These are phyloP conservation scores for Akabosia matsudoensis DNA, from an alignment of 1,140 invertebrate species.

Conservation along the genomic window DNA sequence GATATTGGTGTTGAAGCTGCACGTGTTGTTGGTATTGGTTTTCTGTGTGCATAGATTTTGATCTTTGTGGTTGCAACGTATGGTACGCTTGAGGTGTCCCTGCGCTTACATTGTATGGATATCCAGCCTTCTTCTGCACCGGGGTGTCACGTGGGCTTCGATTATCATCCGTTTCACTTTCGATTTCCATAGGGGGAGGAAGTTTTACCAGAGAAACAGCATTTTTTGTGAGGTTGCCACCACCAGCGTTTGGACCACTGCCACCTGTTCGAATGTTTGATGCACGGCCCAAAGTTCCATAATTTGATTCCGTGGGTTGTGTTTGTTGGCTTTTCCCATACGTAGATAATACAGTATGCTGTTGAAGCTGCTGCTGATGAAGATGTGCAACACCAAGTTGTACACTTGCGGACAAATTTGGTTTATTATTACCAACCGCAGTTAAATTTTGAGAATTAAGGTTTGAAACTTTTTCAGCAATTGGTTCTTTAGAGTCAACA, in stretches of 20 bases:
- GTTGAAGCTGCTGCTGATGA: slow-evolving; percentile 52
- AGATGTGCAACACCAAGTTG: slow-evolving; percentile 14
- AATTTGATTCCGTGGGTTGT: slow-evolving; percentile 14
- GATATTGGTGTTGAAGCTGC: slow-evolving; percentile 29
- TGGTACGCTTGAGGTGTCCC: slow-evolving; percentile 38
- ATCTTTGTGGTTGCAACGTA: slow-evolving; percentile 45
- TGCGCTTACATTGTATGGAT: not conserved
- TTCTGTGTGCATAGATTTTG: slow-evolving; percentile 37
- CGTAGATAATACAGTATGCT: not conserved
- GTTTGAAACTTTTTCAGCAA: not conserved
- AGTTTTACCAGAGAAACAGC: slow-evolving; percentile 73
- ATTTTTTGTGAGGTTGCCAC: slow-evolving; percentile 58
- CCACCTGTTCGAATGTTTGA: slow-evolving; percentile 16
- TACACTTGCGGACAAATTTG: slow-evolving; percentile 33
- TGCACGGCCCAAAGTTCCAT: slow-evolving; percentile 34
- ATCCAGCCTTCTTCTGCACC: slow-evolving; percentile 29
- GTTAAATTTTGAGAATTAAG: slow-evolving; percentile 50
- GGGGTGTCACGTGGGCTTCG: slow-evolving; percentile 40
- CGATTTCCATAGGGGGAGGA: slow-evolving; percentile 74
- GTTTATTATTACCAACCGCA: slow-evolving; percentile 49
- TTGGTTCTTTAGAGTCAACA: slow-evolving; percentile 26
- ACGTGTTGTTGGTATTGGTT: slow-evolving; percentile 30
- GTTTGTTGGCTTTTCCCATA: not conserved
- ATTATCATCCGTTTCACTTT: slow-evolving; percentile 60
- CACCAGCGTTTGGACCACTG: slow-evolving; percentile 1